Conservation (phyloP, 2,888 invertebrate genomes). For the Lasioglossum lativentre region DNA sequence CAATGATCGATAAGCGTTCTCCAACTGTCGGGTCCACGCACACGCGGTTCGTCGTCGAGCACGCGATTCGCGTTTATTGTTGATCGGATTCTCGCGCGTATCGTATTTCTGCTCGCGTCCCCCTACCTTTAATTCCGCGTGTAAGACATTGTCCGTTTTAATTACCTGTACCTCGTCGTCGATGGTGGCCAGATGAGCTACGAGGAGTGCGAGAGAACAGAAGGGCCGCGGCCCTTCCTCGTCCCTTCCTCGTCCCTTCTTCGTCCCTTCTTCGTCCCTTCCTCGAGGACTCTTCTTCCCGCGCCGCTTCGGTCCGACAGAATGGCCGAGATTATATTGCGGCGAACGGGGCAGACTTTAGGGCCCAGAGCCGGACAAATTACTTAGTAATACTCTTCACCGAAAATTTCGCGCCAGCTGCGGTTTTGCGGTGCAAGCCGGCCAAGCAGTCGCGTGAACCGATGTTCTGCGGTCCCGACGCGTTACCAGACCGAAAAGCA, state of each 20-base stretch:
- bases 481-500: constrained; percentile 46
- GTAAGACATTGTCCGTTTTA: constrained; percentile 74
- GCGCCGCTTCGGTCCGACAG: constrained; percentile 19
- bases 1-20: constrained; percentile 33
- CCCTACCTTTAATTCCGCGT: constrained; percentile 62
- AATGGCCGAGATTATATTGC: constrained; percentile 64
- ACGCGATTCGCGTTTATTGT: neutral
- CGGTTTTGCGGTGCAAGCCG: constrained; percentile 70
- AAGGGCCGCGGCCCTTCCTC: constrained; percentile 10
- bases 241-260: constrained; percentile 12
- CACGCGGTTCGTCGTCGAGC: neutral
- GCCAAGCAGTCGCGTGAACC: constrained; percentile 64
- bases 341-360: constrained; percentile 56
- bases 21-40: neutral
- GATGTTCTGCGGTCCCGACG: constrained; percentile 52
- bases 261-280: constrained; percentile 19
- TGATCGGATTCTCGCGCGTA: constrained; percentile 40
- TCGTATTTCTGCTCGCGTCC: constrained; percentile 62
- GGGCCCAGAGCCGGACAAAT: constrained; percentile 68
- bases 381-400: constrained; percentile 73
- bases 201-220: constrained; percentile 26
- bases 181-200: constrained; percentile 63
- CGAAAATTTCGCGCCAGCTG: constrained; percentile 71
- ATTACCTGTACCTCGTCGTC: constrained; percentile 68
- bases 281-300: neutral